Evolutionary conservation across 2,888 invertebrate genomes (phyloP).

Genomic region (Acanthosepion esculentum): DNA sequence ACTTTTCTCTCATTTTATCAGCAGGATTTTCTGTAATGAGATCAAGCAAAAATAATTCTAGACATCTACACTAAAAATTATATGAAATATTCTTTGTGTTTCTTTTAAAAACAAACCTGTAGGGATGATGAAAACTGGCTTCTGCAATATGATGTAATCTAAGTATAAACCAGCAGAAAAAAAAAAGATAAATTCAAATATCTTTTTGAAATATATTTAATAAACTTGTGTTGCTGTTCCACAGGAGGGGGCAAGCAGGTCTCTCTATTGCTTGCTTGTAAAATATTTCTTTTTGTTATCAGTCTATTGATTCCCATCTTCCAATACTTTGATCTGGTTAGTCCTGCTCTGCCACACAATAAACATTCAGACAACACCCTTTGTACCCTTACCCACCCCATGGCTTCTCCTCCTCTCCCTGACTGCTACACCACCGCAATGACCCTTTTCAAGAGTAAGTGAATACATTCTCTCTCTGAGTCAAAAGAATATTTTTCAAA

Average conservation of each 20-base stretch:
- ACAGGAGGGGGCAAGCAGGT: neutral
- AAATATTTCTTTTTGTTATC: neutral
- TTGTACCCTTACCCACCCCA: too few relatives aligned
- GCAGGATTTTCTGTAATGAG: too few relatives aligned
- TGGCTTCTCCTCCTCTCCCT: neutral
- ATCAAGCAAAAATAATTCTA: too few relatives aligned
- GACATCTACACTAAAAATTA: too few relatives aligned
- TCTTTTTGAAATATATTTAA: neutral
- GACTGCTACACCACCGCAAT: neutral
- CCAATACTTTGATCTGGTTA: slow-evolving; percentile 33
- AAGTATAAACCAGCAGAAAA: neutral
- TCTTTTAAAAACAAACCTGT: too few relatives aligned
- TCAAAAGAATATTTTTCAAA: slow-evolving; percentile 33
- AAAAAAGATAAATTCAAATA: neutral
- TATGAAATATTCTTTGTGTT: too few relatives aligned
- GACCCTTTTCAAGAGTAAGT: slow-evolving; percentile 16
- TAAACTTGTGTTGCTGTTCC: neutral
- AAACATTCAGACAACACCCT: neutral
- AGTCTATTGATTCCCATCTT: neutral
- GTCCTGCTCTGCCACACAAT: slow-evolving; percentile 22
- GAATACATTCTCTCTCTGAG: neutral
- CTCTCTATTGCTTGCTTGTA: neutral
- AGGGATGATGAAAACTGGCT: too few relatives aligned
- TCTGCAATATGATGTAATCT: neutral
- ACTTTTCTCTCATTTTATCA: too few relatives aligned